Evolutionary conservation across 2,888 invertebrate species (phyloP), one percentile per base, ranked within the genome.

Genomic region (Cephalotes varians): DNA sequence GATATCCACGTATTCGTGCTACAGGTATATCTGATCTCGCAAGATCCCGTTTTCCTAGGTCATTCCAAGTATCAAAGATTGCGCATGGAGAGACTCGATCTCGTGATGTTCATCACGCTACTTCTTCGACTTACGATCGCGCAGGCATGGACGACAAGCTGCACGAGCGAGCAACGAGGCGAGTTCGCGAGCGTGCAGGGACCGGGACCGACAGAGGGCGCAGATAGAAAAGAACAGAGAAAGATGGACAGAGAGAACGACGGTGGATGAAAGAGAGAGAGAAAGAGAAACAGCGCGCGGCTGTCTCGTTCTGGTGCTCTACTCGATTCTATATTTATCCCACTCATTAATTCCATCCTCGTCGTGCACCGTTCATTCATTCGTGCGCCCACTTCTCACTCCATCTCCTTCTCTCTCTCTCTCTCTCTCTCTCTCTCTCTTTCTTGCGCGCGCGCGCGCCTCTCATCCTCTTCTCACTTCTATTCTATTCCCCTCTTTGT

Each of bases 311-410:
- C 92, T 91, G 88, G 85, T 90, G 88, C 89, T 83, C 88, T 88
- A 90, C 89, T 85, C 86, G 86, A 76, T 90, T 91, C 91, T 92
- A 92, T 93, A 93, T 92, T 92, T 92, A 93, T 92, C 92, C 92
- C 90, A 88, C 93, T 93, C 92, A 91, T 92, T 91, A 90, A 90
- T 91, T 92, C 92, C 90, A 90, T 93, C 93, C 89, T 92, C 90
- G 90, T 93, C 91, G 89, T 86, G 86, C 92, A 91, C 89, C 90
- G 91, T 92, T 91, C 93, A 93, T 93, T 93, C 93, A 92, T 92
- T 86, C 90, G 85, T 91, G 87, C 84, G 73, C 90, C 90, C 89
- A 85, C 86, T 89, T 90, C 88, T 85, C 87, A 15, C 71, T 71
- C 37, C 25, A 9, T 60, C 69, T 91, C 92, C 91, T 88, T 64